Percentiles rank a stretch among this genome's conserved stretches.
Conservation (phyloP, 2,113 vertebrate species). For the Actenoides hombroni region DNA sequence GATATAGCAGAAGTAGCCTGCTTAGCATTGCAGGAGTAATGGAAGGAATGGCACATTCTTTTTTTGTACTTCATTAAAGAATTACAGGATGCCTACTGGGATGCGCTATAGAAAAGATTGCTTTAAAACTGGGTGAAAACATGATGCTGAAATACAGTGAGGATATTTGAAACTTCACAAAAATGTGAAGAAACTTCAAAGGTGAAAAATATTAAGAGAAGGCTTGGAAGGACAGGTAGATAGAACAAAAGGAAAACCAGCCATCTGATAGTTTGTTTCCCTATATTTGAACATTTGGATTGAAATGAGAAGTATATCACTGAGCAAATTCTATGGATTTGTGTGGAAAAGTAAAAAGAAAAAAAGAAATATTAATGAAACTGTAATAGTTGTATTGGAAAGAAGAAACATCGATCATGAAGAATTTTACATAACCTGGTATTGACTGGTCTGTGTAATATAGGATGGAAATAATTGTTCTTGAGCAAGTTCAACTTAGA, state of each 20-base stretch:
- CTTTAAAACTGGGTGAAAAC: neutral
- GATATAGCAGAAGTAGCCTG: neutral
- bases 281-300: neutral
- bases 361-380: slow-evolving; percentile 62
- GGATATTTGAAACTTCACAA: neutral
- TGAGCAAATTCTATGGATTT: slow-evolving; percentile 35
- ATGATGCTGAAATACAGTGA: neutral
- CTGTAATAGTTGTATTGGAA: slow-evolving; percentile 60
- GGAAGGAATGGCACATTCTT: neutral
- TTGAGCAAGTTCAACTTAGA: neutral
- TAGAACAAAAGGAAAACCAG: neutral
- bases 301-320: slow-evolving; percentile 37
- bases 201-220: neutral
- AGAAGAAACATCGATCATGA: slow-evolving; percentile 65
- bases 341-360: slow-evolving; percentile 25
- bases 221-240: neutral
- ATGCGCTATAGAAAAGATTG: neutral
- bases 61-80: neutral
- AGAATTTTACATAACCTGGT: slow-evolving; percentile 25
- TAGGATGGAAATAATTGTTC: slow-evolving; percentile 54
- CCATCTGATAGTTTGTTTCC: neutral
- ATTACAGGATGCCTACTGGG: neutral
- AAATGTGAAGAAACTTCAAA: neutral
- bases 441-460: slow-evolving; percentile 45
- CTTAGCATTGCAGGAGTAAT: neutral